Evolutionary conservation across 2,797 vertebrate species (phyloP), one percentile per base, ranked within the genome.

Genomic region (Enteromius viviparus): DNA sequence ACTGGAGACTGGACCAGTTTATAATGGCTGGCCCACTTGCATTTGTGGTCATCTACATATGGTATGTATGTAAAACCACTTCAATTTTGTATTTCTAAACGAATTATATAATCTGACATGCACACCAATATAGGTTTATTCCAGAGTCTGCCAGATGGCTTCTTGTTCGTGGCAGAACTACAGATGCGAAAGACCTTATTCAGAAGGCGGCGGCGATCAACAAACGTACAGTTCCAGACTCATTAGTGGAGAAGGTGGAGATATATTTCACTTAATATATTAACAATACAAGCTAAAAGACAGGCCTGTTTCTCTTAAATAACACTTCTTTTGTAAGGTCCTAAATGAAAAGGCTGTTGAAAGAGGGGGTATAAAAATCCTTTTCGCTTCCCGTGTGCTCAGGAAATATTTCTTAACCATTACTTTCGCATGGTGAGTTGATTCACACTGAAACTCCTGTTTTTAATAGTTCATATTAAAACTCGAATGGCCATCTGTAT

Each of bases 101-200:
- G 0, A 34, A 55, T 49, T 0, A 26, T 4, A 23, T 42, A 3
- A 65, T 42, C 23, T 23, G 6, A 47, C 78, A 47, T 42, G n/a
- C 32, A 29, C 6, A 60, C 19, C 19, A 84, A n/a, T 12, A 37
- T 84, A 97, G 97, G 94, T 89, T 92, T 51, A 88, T 98, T 42
- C 96, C 95, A 5, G 96, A 97, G 84, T 97, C 96, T 0, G 94
- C 95, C 26, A 90, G 95, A 17, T 98, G 96, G 97, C 90, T 97
- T 78, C 80, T 96, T 81, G 87, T 87, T 11, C 88, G 84, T 79
- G 95, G 94, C 26, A 93, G 80, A 78, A 80, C 83, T 1, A 90
- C 93, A 21, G 94, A 95, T 82, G 96, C 96, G 0, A 95, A 95
- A 87, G 84, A 89, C 32, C 1, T 95, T 49, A 90, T 98, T 17